Evolutionary conservation across 2,888 invertebrate genomes (phyloP), one percentile per base, ranked within the genome.

Genomic region (Scelioninae gen. 2): DNA sequence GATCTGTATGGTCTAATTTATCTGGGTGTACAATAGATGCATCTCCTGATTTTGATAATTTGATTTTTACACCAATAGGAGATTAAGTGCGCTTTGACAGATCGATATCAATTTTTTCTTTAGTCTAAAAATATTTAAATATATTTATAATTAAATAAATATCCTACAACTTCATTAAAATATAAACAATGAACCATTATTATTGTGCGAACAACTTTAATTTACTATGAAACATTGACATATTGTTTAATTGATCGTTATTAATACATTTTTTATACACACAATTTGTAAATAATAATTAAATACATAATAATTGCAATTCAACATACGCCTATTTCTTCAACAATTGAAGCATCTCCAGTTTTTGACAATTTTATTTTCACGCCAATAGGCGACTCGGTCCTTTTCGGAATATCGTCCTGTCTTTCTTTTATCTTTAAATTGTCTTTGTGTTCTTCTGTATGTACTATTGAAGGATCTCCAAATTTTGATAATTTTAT

Each of bases 401-500:
- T 81, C 50, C 83, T 71, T 46, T 80, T 84, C 0, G 83, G 81
- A 9, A 73, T 67, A 10, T 81, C 83, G 2, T 74, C 73, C 10
- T 73, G 73, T 37, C 57, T 61, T 10, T 73, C 73, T 41, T 63
- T 71, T 1, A 35, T 16, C 35, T 74, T 74, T 5, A 15, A 46
- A 55, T 25, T 52, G 13, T 81, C 80, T 28, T 73, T 67, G 33
- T 70, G 70, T 18, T 81, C 83, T 10, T 81, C 83, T 2, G 81
- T 61, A 11, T 80, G 78, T 31, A 85, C 74, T 43, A 85, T 82
- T 5, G 83, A 82, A 2, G 82, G 81, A 65, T 86, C 85, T 0
- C 83, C 84, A 46, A 79, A 78, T 63, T 84, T 85, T 0, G 84
- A 82, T 11, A 85, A 65, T 60, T 85, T 86, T 3, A 85, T 83